phyloP scores from a whole-genome alignment of 2,113 vertebrate genomes.

The Poeciliopsis turrubarensis region DNA sequence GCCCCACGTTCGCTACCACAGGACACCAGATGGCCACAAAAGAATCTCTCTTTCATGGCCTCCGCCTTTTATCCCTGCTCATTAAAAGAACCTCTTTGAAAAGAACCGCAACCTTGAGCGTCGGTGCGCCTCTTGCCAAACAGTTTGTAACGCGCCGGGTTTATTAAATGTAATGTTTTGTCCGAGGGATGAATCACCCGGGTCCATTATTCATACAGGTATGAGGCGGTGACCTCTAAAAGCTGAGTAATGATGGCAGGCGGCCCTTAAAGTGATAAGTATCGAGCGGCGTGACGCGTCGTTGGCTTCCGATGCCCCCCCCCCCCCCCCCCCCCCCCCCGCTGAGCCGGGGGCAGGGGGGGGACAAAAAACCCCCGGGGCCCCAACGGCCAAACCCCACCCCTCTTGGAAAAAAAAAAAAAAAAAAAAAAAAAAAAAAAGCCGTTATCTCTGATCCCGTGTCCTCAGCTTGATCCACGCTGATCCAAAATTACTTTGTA shows the following conservation, averaged over 20 bases:
- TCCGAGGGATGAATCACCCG: slow-evolving; percentile 18
- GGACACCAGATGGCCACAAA: slow-evolving; percentile 43
- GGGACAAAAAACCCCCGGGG: slow-evolving; percentile 46
- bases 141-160: slow-evolving; percentile 30
- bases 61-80: slow-evolving; percentile 60
- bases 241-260: slow-evolving; percentile 37
- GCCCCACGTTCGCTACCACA: slow-evolving; percentile 7
- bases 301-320: slow-evolving; percentile 30
- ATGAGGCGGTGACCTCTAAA: slow-evolving; percentile 47
- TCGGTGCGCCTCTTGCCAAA: slow-evolving; percentile 33
- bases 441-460: slow-evolving; percentile 66
- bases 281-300: slow-evolving; percentile 45
- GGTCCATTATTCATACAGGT: slow-evolving; percentile 30
- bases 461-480: slow-evolving; percentile 50
- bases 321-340: not conserved
- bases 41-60: slow-evolving; percentile 42
- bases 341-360: slow-evolving; percentile 33
- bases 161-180: slow-evolving; percentile 29
- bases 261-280: slow-evolving; percentile 45
- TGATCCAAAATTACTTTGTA: slow-evolving; percentile 67
- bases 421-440: slow-evolving; percentile 29
- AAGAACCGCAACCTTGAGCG: slow-evolving; percentile 36
- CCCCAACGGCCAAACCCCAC: slow-evolving; percentile 37
- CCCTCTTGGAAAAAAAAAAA: too few relatives aligned
- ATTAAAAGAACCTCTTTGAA: slow-evolving; percentile 47